Percentiles rank a stretch among this genome's conserved stretches.
phyloP scores from a whole-genome alignment of 2,113 vertebrate species.

The Tricholaema leucomelas region DNA sequence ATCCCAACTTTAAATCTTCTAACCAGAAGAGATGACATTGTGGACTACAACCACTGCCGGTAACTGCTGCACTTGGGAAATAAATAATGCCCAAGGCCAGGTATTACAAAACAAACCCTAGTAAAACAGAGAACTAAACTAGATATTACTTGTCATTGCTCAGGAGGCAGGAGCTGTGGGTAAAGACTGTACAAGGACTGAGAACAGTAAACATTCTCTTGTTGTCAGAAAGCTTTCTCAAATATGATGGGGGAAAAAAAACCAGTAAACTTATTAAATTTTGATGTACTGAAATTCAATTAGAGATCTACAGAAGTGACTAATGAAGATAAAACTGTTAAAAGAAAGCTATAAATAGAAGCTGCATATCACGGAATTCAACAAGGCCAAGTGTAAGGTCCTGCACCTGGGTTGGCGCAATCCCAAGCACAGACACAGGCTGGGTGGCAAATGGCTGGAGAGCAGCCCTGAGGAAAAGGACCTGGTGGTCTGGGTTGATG shows the following conservation, averaged over 20 bases:
- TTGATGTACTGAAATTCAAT: neutral
- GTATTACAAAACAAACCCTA: neutral
- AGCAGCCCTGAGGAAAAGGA: too few relatives aligned
- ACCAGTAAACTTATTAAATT: neutral
- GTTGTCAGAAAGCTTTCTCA: neutral
- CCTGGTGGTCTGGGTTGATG: too few relatives aligned
- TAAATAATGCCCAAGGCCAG: neutral
- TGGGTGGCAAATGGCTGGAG: too few relatives aligned
- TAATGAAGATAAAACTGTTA: slow-evolving; percentile 2
- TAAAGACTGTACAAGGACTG: neutral
- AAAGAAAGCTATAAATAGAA: slow-evolving; percentile 10
- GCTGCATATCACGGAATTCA: neutral
- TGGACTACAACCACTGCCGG: neutral
- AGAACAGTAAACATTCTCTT: neutral
- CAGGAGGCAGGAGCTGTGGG: neutral
- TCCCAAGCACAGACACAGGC: too few relatives aligned
- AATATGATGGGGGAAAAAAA: neutral
- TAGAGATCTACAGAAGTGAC: neutral
- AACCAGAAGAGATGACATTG: neutral
- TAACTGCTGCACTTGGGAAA: neutral
- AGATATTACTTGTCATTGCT: neutral
- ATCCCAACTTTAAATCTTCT: neutral
- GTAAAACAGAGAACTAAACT: neutral
- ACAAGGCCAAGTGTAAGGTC: too few relatives aligned
- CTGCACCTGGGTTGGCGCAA: too few relatives aligned